Evolutionary conservation across 2,888 invertebrate genomes (phyloP).

Genomic region (Aleiodes testaceus): DNA sequence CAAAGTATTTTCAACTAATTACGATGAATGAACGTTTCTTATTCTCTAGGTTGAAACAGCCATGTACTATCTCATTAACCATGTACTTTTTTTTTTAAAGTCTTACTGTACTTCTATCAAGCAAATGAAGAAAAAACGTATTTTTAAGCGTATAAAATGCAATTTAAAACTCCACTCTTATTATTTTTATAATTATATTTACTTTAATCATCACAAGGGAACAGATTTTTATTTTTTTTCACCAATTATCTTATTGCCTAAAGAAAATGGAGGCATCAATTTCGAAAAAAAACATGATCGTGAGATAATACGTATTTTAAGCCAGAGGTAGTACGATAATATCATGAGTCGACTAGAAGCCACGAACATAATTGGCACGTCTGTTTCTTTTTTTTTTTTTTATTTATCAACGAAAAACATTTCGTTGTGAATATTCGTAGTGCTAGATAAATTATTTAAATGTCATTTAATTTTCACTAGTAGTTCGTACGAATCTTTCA

Average conservation of each 20-base stretch:
- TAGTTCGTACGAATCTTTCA: no score
- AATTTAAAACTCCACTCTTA: slow-evolving; percentile 10
- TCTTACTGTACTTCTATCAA: neutral
- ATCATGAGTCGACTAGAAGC: slow-evolving; percentile 43
- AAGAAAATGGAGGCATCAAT: no score
- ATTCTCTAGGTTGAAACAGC: slow-evolving; percentile 1
- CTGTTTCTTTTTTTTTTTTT: neutral
- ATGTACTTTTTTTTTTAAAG: neutral
- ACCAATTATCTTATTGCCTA: no score
- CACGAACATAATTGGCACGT: slow-evolving; percentile 38
- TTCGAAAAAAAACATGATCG: no score
- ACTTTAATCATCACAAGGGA: no score
- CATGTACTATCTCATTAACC: slow-evolving; percentile 5
- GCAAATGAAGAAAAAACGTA: neutral
- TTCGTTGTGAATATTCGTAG: no score
- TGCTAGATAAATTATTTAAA: no score
- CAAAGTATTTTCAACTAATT: neutral
- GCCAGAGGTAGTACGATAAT: slow-evolving; percentile 41
- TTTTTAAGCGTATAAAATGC: slow-evolving; percentile 27
- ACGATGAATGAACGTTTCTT: neutral
- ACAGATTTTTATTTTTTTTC: no score
- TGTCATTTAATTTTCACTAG: no score
- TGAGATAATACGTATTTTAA: no score
- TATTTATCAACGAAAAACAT: no score
- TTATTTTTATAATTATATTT: neutral